Evolutionary conservation across 2,113 vertebrate genomes (phyloP), one percentile per base, ranked within the genome.

Genomic region (Odontophorus gujanensis): DNA sequence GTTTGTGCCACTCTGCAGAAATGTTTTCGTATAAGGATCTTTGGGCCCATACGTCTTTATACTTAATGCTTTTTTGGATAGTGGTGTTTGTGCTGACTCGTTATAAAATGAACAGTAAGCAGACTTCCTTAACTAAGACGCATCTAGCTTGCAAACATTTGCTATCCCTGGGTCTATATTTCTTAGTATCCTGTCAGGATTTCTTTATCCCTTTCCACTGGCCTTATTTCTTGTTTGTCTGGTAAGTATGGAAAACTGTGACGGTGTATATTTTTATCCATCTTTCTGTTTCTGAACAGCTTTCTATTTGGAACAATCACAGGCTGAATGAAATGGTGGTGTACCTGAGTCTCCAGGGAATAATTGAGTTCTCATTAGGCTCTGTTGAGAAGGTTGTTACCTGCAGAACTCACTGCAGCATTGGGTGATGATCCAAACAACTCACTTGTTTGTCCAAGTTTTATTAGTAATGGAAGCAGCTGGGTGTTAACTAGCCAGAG

Each of bases 81-180:
- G 26, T 72, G 28, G 11, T 34, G 38, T 25, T 8, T 74, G 38
- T 81, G 19, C 14, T 72, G 51, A 69, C 50, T 45, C 26, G 21
- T 85, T 85, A 42, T 4, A 34, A 88, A 72, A 75, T 32, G 53
- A 72, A 38, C 7, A 73, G 36, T 11, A 17, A 58, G 20, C 30
- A 58, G 55, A n/a, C 55, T 61, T 95, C 97, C 98, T 99, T 99
- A 97, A 99, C 95, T 38, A 66, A 97, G 48, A 86, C 87, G 45
- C 57, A 89, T 67, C 93, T 97, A 99, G 99, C 94, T 98, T 99
- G 95, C 99, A 99, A 95, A 99, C 99, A 1, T 99, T 99, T 98
- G 99, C 99, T 48, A 99, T 99, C 89, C 99, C 99, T 48, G 99
- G 99, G 75, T 99, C 99, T 53, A 99, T 99, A 98, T 99, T 99